These are phyloP conservation scores for Oophaga pumilio DNA, from an alignment of 2,113 vertebrate species.

Conservation along the genomic window DNA sequence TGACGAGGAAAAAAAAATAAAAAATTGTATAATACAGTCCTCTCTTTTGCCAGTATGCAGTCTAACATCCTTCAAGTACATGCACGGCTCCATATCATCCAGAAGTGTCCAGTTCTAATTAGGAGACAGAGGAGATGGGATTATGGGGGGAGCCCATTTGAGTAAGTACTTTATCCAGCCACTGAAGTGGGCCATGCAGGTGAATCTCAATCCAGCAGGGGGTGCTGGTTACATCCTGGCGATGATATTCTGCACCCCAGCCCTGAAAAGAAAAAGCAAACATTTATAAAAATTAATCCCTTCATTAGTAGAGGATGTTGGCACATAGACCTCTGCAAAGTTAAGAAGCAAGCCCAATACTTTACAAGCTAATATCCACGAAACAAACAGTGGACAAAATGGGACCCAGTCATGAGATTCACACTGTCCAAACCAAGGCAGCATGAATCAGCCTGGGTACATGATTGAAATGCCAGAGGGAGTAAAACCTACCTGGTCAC, in stretches of 20 bases:
- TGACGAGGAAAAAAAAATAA: conserved; percentile 18
- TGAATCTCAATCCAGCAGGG: conserved; percentile 99
- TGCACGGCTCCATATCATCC: conserved; percentile 76
- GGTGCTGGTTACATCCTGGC: conserved; percentile 98
- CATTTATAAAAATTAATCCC: too few relatives aligned
- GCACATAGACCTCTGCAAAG: too few relatives aligned
- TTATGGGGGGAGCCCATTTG: conserved; percentile 99
- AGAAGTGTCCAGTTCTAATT: conserved; percentile 65
- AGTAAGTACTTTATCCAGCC: conserved; percentile 99
- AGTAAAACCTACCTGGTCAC: too few relatives aligned
- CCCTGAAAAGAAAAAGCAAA: conserved; percentile 78
- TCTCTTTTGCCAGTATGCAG: conserved; percentile 72
- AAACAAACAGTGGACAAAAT: too few relatives aligned
- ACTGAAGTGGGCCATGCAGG: conserved; percentile 95
- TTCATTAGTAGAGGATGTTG: neutral
- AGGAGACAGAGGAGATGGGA: conserved; percentile 97
- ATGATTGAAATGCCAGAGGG: too few relatives aligned
- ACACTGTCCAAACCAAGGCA: too few relatives aligned
- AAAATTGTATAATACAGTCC: conserved; percentile 29
- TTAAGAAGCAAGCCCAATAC: too few relatives aligned
- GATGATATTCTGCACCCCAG: conserved; percentile 98
- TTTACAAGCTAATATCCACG: too few relatives aligned
- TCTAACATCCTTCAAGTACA: conserved; percentile 93
- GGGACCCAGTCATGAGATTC: too few relatives aligned
- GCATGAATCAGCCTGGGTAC: too few relatives aligned